Evolutionary conservation across 2,797 vertebrate species (phyloP).

Genomic region (Notamacropus eugenii): DNA sequence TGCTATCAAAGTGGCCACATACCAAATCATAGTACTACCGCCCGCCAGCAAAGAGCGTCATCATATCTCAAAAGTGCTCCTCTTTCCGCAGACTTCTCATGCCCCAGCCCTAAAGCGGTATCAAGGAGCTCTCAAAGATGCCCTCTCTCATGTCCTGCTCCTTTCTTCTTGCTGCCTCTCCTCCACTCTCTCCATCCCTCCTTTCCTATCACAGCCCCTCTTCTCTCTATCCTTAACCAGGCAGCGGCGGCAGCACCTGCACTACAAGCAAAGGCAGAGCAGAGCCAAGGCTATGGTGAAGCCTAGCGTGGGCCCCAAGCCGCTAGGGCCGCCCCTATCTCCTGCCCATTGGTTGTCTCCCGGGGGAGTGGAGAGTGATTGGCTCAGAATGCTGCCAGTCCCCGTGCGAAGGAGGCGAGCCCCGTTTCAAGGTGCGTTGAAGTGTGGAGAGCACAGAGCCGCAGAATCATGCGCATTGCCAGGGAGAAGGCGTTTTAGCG

Average conservation of each 20-base stretch:
- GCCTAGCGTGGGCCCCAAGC: conserved; percentile 88
- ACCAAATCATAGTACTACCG: conserved; percentile 98
- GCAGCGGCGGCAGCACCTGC: conserved; percentile 88
- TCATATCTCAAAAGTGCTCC: conserved; percentile 93
- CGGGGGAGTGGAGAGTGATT: conserved; percentile 84
- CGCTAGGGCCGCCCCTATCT: conserved; percentile 79
- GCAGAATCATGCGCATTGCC: conserved; percentile 99
- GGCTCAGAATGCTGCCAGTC: conserved; percentile 86
- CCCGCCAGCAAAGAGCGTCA: conserved; percentile 91
- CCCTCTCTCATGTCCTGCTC: conserved; percentile 87
- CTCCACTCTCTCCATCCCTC: conserved; percentile 86
- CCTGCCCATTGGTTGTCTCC: conserved; percentile 84
- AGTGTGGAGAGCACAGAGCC: conserved; percentile 93
- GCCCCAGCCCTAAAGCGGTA: conserved; percentile 86
- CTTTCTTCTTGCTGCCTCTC: conserved; percentile 87
- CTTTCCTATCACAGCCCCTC: conserved; percentile 71
- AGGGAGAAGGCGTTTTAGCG: conserved; percentile 80
- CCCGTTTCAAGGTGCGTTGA: conserved; percentile 97
- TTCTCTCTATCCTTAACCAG: conserved; percentile 84
- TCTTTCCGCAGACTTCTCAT: conserved; percentile 89
- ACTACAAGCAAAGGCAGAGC: conserved; percentile 85
- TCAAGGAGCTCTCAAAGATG: conserved; percentile 83
- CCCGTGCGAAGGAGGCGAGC: conserved; percentile 81
- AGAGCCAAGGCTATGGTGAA: conserved; percentile 90
- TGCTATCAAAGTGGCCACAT: conserved; percentile 99